Percentiles rank a stretch among this genome's conserved stretches.
Evolutionary conservation across 1,140 invertebrate species (phyloP).

Genomic region (Cydia strobilella): DNA sequence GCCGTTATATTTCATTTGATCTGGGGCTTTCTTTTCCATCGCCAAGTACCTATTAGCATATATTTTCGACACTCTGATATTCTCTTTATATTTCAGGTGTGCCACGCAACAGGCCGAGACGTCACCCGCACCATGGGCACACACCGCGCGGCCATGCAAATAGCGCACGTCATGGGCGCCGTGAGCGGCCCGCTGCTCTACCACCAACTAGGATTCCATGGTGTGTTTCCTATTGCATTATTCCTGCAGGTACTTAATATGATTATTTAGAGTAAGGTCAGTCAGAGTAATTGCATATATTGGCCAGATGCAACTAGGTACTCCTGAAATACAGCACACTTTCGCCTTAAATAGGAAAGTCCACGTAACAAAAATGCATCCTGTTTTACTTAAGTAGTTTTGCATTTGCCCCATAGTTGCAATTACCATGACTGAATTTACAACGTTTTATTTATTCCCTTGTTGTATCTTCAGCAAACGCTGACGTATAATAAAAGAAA

Average conservation of each 20-base stretch:
- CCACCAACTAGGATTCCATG: slow-evolving; percentile 70
- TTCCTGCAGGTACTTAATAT: slow-evolving; percentile 70
- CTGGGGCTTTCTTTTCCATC: too few species aligned
- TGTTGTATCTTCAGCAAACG: neutral
- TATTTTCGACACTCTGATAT: neutral
- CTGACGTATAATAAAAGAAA: neutral
- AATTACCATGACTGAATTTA: neutral
- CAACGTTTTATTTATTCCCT: neutral
- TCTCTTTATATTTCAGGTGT: slow-evolving; percentile 58
- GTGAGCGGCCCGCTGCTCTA: slow-evolving; percentile 68
- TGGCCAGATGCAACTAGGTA: neutral
- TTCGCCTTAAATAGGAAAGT: neutral
- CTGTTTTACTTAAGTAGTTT: neutral
- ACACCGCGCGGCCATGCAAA: slow-evolving; percentile 70
- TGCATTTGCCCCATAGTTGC: neutral
- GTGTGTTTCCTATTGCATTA: slow-evolving; percentile 76
- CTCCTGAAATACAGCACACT: neutral
- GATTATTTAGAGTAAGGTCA: slow-evolving; percentile 30
- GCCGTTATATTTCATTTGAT: too few species aligned
- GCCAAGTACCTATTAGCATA: too few species aligned
- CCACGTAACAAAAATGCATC: too few species aligned
- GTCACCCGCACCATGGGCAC: slow-evolving; percentile 74
- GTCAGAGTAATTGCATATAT: neutral
- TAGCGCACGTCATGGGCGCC: slow-evolving; percentile 69
- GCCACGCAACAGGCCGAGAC: slow-evolving; percentile 69